These are phyloP conservation scores for Lymantria monacha DNA, from an alignment of 2,888 invertebrate genomes.

Conservation along the genomic window DNA sequence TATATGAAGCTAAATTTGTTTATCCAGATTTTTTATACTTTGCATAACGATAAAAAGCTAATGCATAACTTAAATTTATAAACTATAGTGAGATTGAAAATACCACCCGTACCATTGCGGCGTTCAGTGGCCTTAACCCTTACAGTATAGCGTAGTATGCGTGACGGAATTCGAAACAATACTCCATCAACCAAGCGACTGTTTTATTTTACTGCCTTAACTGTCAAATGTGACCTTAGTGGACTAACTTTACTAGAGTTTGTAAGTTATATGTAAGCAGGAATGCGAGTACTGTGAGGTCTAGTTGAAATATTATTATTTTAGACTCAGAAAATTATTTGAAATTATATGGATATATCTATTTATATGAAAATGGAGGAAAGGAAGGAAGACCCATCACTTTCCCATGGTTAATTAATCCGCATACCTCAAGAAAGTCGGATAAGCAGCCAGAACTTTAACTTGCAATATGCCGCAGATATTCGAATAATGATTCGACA, in stretches of 20 bases:
- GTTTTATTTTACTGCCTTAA: constrained; percentile 55
- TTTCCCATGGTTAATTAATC: too few relatives aligned
- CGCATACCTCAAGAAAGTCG: too few relatives aligned
- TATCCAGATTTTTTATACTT: too few relatives aligned
- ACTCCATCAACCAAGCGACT: constrained; percentile 57
- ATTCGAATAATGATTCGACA: too few relatives aligned
- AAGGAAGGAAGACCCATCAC: too few relatives aligned
- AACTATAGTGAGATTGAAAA: constrained; percentile 18
- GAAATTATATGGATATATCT: background rate
- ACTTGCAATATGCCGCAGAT: too few relatives aligned
- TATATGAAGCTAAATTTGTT: too few relatives aligned
- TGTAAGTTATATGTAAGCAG: constrained; percentile 9
- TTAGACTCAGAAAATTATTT: background rate
- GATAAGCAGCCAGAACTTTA: too few relatives aligned
- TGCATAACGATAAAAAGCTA: too few relatives aligned
- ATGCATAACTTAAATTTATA: background rate
- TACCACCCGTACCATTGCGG: constrained; percentile 28
- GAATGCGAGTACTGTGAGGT: constrained; percentile 8
- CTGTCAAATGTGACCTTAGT: constrained; percentile 44
- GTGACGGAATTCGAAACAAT: constrained; percentile 77
- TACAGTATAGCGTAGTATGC: constrained; percentile 29
- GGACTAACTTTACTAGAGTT: constrained; percentile 26
- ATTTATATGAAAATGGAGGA: too few relatives aligned
- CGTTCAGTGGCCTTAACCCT: constrained; percentile 51
- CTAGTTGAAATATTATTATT: background rate